These are phyloP conservation scores for Mechanitis messenoides DNA, from an alignment of 2,888 invertebrate species.

Conservation along the genomic window DNA sequence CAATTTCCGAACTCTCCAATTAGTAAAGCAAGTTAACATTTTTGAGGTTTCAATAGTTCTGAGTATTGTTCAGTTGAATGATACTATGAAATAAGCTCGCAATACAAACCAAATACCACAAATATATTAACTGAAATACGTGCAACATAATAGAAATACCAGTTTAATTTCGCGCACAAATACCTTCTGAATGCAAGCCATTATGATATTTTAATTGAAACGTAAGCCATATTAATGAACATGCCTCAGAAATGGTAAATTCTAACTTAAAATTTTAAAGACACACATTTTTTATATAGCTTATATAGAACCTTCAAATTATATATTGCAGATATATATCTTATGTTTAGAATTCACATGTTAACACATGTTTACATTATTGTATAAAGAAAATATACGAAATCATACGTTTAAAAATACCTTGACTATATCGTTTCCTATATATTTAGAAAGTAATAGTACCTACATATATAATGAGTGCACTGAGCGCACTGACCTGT, in stretches of 20 bases:
- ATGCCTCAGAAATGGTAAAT: slow-evolving; percentile 6
- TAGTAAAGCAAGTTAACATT: slow-evolving; percentile 6
- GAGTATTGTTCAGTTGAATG: slow-evolving; percentile 1
- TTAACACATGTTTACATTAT: too few relatives aligned
- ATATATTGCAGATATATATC: neutral
- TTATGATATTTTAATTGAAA: slow-evolving; percentile 12
- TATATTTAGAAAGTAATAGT: slow-evolving; percentile 18
- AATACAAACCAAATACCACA: slow-evolving; percentile 10
- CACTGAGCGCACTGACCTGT: slow-evolving; percentile 62
- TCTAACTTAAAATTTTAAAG: neutral
- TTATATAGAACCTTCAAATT: neutral
- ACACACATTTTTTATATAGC: neutral
- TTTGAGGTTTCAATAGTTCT: slow-evolving; percentile 13
- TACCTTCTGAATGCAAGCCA: slow-evolving; percentile 5
- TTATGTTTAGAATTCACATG: too few relatives aligned
- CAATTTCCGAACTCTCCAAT: slow-evolving; percentile 6
- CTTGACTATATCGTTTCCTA: neutral
- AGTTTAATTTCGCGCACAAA: slow-evolving; percentile 14
- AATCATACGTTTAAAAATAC: neutral
- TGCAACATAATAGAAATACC: slow-evolving; percentile 8
- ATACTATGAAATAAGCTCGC: neutral
- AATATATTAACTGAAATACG: slow-evolving; percentile 3
- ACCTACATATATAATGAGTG: slow-evolving; percentile 39
- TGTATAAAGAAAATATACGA: neutral
- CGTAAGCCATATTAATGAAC: slow-evolving; percentile 10